These are phyloP conservation scores for Cricetomys ansorgei DNA, from an alignment of 2,113 vertebrate genomes.

Conservation along the genomic window DNA sequence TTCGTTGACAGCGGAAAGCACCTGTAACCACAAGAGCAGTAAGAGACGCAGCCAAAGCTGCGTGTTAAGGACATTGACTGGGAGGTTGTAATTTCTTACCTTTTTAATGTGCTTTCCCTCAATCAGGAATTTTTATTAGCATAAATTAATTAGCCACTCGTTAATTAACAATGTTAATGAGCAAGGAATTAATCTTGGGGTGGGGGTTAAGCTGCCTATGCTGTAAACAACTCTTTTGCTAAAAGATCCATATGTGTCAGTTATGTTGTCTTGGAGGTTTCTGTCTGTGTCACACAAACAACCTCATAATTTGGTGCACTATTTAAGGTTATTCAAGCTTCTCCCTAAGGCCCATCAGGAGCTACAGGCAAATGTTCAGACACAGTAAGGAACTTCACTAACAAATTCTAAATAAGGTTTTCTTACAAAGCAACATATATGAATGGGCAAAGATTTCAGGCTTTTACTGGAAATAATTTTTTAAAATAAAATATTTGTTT, in stretches of 20 bases:
- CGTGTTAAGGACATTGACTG: neutral
- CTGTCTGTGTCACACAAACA: neutral
- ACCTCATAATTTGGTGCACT: slow-evolving; percentile 9
- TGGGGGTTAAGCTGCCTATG: neutral
- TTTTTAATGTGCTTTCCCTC: neutral
- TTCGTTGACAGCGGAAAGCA: neutral
- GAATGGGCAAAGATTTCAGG: neutral
- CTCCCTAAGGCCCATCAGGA: neutral
- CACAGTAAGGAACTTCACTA: neutral
- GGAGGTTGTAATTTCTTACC: neutral
- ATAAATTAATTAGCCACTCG: neutral
- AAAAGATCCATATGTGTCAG: neutral
- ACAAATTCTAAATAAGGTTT: neutral
- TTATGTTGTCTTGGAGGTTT: neutral
- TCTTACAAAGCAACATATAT: neutral
- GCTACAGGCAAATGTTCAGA: neutral
- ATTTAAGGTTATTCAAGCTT: slow-evolving; percentile 33
- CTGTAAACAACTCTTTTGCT: neutral
- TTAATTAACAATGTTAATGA: neutral
- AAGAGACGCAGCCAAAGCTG: neutral
- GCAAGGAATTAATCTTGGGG: neutral
- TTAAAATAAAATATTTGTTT: neutral
- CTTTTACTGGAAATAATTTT: neutral
- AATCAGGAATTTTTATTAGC: slow-evolving; percentile 23
- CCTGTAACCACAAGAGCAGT: neutral